Evolutionary conservation across 2,797 vertebrate genomes (phyloP).

Genomic region (Acridotheres tristis): DNA sequence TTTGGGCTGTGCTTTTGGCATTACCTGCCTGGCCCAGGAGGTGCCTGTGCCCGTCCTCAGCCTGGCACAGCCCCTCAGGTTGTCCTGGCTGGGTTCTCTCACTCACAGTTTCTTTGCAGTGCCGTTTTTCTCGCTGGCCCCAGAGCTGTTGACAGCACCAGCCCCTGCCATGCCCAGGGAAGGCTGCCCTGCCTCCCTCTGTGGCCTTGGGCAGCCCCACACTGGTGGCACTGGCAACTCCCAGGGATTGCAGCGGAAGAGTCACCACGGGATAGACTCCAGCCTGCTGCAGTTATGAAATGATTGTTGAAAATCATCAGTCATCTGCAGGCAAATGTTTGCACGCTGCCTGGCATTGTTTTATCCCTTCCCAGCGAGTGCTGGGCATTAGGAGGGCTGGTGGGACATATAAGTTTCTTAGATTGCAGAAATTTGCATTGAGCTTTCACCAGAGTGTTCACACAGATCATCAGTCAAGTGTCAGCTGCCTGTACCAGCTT

Average conservation of each 20-base stretch:
- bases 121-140: neutral
- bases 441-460: neutral
- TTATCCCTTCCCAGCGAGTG: fast-evolving
- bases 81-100: neutral
- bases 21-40: neutral
- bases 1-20: neutral
- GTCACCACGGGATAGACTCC: neutral
- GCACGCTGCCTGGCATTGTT: neutral
- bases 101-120: neutral
- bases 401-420: fast-evolving
- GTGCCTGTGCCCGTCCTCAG: neutral
- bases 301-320: conserved; percentile 24
- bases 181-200: neutral
- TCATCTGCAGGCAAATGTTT: neutral
- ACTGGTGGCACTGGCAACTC: neutral
- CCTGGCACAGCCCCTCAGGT: neutral
- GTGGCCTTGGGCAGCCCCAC: neutral
- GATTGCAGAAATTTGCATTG: neutral
- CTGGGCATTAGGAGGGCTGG: neutral
- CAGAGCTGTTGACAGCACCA: neutral
- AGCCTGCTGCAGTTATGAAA: neutral
- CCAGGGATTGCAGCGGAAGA: neutral
- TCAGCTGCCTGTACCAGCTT: neutral
- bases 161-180: neutral
- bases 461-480: neutral